phyloP scores from a whole-genome alignment of 2,888 invertebrate species.

The Asteroscopus sphinx region DNA sequence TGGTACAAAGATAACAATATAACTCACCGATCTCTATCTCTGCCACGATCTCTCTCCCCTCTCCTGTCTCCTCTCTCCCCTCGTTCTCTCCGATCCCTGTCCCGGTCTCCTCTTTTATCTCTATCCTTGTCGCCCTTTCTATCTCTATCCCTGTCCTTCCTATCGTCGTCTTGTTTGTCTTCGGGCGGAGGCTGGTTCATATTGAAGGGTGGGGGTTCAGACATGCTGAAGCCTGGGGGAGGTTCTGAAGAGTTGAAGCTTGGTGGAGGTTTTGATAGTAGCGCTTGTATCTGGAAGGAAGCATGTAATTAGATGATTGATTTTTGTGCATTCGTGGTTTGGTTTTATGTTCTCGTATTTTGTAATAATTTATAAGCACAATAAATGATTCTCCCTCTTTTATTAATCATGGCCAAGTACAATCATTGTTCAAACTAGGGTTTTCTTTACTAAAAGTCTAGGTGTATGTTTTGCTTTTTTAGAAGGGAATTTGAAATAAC shows the following conservation, averaged over 20 bases:
- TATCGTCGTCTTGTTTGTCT: constrained; percentile 70
- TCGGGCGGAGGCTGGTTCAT: constrained; percentile 70
- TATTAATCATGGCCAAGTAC: no score
- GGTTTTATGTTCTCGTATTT: no score
- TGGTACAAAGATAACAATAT: no score
- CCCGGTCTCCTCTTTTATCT: constrained; percentile 49
- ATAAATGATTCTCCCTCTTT: no score
- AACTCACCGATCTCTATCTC: constrained; percentile 40
- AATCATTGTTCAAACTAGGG: no score
- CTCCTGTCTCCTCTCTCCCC: constrained; percentile 50
- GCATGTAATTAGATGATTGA: not conserved
- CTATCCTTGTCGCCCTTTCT: constrained; percentile 52
- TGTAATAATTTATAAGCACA: no score
- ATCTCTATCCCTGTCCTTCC: constrained; percentile 71
- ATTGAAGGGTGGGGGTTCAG: constrained; percentile 74
- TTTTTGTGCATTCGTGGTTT: no score
- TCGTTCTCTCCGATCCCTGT: constrained; percentile 52
- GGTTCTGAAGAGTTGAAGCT: constrained; percentile 85
- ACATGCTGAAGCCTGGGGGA: constrained; percentile 78
- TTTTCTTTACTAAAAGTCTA: no score
- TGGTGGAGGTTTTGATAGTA: constrained; percentile 86
- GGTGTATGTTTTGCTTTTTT: no score
- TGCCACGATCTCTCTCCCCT: constrained; percentile 33
- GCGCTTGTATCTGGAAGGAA: constrained; percentile 84
- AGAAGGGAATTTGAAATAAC: no score